Evolutionary conservation across 2,113 vertebrate genomes (phyloP).

Genomic region (Suricata suricatta): DNA sequence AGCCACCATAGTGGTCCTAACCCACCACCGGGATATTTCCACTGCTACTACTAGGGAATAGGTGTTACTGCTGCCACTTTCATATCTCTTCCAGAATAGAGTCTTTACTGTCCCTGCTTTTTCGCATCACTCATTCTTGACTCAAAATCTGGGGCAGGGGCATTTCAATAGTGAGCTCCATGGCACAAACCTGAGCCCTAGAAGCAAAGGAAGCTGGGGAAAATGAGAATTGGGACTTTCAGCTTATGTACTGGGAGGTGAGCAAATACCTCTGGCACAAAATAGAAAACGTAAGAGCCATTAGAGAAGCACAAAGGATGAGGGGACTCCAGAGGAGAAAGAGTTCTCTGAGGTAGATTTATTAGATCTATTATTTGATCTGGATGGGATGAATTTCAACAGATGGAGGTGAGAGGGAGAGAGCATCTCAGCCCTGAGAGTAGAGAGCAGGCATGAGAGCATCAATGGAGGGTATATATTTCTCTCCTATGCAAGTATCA

Average conservation of each 20-base stretch:
- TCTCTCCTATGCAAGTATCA: neutral
- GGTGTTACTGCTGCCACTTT: neutral
- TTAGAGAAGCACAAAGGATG: neutral
- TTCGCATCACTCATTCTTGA: neutral
- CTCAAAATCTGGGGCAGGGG: neutral
- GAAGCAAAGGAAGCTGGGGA: constrained; percentile 23
- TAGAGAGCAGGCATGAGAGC: neutral
- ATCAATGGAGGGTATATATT: neutral
- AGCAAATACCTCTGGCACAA: neutral
- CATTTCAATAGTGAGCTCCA: neutral
- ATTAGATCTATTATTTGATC: neutral
- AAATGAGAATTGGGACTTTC: neutral
- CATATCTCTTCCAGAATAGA: neutral
- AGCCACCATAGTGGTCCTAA: neutral
- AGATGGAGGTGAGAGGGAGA: neutral
- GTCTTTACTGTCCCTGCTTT: neutral
- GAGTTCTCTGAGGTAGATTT: neutral
- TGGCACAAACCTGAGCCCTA: neutral
- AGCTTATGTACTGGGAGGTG: neutral
- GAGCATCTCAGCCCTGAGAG: neutral
- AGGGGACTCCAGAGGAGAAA: neutral
- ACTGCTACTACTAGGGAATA: neutral
- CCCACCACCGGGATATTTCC: too few species aligned
- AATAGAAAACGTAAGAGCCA: neutral
- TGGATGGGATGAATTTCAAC: neutral